These are phyloP conservation scores for Iphiclides podalirius DNA, from an alignment of 2,888 invertebrate species.

Conservation along the genomic window DNA sequence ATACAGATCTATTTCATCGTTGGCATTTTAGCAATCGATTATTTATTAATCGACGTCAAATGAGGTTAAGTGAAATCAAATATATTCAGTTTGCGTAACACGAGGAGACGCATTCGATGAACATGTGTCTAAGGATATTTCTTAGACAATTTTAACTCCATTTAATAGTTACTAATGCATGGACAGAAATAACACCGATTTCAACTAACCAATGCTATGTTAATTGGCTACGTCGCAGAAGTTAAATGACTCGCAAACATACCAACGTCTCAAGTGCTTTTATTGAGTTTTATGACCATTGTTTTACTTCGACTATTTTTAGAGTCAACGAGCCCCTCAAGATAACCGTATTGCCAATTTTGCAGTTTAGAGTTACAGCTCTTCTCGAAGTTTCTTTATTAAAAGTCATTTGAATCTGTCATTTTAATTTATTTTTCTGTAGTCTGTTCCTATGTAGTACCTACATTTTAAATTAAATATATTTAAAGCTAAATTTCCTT, in stretches of 20 bases:
- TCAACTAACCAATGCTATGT: neutral
- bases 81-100: slow-evolving; percentile 14
- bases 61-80: slow-evolving; percentile 18
- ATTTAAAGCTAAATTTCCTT: no score
- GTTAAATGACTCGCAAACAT: slow-evolving; percentile 15
- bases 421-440: neutral
- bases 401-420: neutral
- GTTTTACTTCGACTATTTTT: slow-evolving; percentile 15
- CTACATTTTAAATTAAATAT: no score
- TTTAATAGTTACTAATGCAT: no score
- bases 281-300: slow-evolving; percentile 22
- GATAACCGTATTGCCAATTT: slow-evolving; percentile 16
- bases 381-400: slow-evolving; percentile 5
- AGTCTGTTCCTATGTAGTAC: neutral
- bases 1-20: slow-evolving; percentile 15
- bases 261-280: slow-evolving; percentile 16
- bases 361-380: neutral
- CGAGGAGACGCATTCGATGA: slow-evolving; percentile 5
- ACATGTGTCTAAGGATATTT: no score
- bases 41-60: slow-evolving; percentile 15
- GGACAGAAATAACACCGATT: neutral
- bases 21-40: slow-evolving; percentile 13
- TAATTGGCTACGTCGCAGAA: slow-evolving; percentile 1
- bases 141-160: no score
- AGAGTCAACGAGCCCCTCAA: slow-evolving; percentile 9